phyloP scores from a whole-genome alignment of 2,888 invertebrate species.

The Apantesis nais region DNA sequence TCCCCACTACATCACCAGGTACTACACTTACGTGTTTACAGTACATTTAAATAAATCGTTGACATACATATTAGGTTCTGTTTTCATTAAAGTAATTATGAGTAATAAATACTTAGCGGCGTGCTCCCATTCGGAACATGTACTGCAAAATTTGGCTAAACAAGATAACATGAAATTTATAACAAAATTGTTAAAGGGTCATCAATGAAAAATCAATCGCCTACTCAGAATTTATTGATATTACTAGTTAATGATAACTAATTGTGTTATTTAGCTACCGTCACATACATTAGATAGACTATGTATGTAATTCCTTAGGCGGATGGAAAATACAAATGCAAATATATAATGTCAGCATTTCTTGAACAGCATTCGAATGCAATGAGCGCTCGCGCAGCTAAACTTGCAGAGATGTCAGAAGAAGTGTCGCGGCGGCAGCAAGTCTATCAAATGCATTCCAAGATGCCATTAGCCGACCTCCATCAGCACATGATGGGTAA shows the following conservation, averaged over 20 bases:
- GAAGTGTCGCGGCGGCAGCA: conserved; percentile 89
- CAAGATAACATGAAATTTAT: not conserved
- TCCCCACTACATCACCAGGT: conserved; percentile 68
- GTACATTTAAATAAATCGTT: not conserved
- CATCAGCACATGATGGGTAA: conserved; percentile 46
- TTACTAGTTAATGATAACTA: too few relatives aligned
- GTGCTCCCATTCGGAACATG: not conserved
- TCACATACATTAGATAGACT: too few relatives aligned
- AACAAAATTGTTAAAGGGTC: too few relatives aligned
- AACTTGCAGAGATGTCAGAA: conserved; percentile 93
- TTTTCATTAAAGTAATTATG: not conserved
- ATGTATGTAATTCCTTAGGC: too few relatives aligned
- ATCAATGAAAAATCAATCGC: too few relatives aligned
- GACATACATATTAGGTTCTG: not conserved
- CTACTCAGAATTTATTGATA: too few relatives aligned
- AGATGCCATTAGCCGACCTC: conserved; percentile 59
- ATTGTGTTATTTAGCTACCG: too few relatives aligned
- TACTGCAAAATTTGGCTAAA: not conserved
- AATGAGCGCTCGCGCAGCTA: conserved; percentile 82
- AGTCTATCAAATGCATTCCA: conserved; percentile 61
- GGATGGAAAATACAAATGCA: too few relatives aligned
- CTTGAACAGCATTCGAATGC: conserved; percentile 50
- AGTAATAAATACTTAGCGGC: not conserved
- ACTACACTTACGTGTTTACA: conserved; percentile 5
- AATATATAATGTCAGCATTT: not conserved